Base-by-base conservation (phyloP, 2,888 invertebrate species). In the Brachyptera putata region DNA sequence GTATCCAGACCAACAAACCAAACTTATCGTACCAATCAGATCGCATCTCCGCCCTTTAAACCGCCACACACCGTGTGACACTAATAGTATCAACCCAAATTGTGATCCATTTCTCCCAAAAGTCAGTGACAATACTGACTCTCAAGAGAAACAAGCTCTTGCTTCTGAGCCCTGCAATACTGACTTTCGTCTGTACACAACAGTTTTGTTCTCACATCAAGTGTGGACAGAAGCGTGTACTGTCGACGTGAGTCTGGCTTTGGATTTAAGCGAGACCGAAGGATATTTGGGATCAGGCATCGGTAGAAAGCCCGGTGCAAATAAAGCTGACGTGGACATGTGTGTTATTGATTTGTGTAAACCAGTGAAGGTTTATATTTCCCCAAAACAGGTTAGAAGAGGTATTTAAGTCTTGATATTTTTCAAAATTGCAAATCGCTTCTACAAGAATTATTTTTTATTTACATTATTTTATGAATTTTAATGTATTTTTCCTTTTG, bases 181-280 rank as follows among this genome's bases (percentile, higher is more conserved):
- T 61, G 81, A 82, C 71, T 78, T 84, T 65, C 80, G 94, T 13
- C 78, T 97, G 21, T 79, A 91, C 26, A 94, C 95, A 1, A 91
- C 89, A 1, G 91, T 95, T 11, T 77, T 95, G 41, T 80, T 97
- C 22, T 95, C 95, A 0, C 93, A 94, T 74, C 89, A 90, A 67
- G 91, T 93, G 18, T 93, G 93, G 93, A 91, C 92, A 60, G 95
- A 95, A 75, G 87, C 93, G 0, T 91, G 92, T 67, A 89, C 89
- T 60, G 89, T 95, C 18, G 92, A 94, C 71, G 85, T 95, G 61
- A 87, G 87, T 3, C 80, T 95, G 39, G 92, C 91, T 39, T 76
- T 95, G 46, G 86, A 91, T 3, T 86, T 91, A 43, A 80, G 82
- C 1, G 82, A 83, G 65, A 76, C 77, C 2, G 79, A 80, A 64